These are phyloP conservation scores for Brachyptera risi DNA, from an alignment of 2,888 invertebrate species.

Conservation along the genomic window DNA sequence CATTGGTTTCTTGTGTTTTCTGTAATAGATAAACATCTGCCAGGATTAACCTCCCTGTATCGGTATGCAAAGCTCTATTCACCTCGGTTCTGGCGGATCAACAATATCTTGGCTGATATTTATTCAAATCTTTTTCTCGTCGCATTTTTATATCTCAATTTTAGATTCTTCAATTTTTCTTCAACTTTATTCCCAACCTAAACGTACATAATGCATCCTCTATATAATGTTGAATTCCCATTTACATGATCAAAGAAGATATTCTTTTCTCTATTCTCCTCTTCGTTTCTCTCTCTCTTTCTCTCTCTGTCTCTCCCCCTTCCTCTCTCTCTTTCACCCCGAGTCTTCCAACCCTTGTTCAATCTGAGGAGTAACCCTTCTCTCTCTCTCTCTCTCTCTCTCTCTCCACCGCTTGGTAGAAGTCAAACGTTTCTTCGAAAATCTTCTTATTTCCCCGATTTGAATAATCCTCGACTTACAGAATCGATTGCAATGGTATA, in stretches of 20 bases:
- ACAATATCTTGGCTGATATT: not conserved
- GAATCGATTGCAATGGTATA: too few species aligned
- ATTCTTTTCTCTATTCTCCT: constrained; percentile 11
- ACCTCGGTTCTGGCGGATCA: too few species aligned
- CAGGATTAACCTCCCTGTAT: too few species aligned
- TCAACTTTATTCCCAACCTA: constrained; percentile 5
- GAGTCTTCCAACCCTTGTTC: too few species aligned
- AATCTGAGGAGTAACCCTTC: too few species aligned
- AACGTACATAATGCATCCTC: constrained; percentile 16
- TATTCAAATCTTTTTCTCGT: not conserved
- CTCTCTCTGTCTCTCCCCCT: not conserved
- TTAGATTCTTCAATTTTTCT: constrained; percentile 14
- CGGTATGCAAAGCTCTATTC: too few species aligned
- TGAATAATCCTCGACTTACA: too few species aligned
- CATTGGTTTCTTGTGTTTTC: too few species aligned
- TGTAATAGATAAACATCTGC: constrained; percentile 15
- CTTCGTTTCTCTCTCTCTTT: not conserved
- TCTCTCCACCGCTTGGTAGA: not conserved
- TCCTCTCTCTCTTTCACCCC: not conserved
- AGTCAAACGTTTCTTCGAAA: too few species aligned
- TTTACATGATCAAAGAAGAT: constrained; percentile 23
- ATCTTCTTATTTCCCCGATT: too few species aligned
- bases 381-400: not conserved
- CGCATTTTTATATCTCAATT: not conserved
- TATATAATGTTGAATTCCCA: constrained; percentile 13